These are phyloP conservation scores for Benitochromis conjunctus DNA, from an alignment of 2,113 vertebrate species.

Conservation along the genomic window DNA sequence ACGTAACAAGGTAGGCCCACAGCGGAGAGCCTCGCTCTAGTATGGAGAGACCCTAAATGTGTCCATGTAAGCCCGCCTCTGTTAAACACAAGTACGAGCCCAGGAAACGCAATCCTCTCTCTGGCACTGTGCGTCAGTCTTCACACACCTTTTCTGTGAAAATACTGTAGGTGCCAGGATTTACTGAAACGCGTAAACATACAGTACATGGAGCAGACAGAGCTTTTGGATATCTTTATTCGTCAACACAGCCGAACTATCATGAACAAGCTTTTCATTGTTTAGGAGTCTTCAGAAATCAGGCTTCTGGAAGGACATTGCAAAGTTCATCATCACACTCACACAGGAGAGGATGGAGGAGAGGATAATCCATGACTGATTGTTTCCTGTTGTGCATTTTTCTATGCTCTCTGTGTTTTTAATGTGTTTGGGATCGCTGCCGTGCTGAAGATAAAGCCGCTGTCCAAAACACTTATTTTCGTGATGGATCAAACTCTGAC, in stretches of 20 bases:
- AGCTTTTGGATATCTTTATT: neutral
- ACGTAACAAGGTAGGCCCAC: constrained; percentile 49
- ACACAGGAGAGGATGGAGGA: neutral
- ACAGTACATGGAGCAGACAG: neutral
- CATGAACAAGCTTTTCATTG: neutral
- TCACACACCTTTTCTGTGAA: neutral
- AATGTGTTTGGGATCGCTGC: neutral
- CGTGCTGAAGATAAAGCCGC: neutral
- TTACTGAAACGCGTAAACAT: neutral
- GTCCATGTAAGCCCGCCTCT: neutral
- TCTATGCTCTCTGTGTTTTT: too few relatives aligned
- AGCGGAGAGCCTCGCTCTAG: neutral
- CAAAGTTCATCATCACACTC: neutral
- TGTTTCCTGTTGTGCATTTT: neutral
- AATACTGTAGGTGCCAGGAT: neutral
- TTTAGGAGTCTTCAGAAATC: neutral
- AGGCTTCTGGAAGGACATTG: neutral
- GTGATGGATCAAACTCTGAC: neutral
- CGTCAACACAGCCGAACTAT: neutral
- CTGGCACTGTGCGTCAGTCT: neutral
- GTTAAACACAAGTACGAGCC: neutral
- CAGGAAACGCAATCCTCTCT: neutral
- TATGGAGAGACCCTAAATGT: neutral
- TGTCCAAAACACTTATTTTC: neutral
- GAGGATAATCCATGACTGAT: neutral